Evolutionary conservation across 2,888 invertebrate genomes (phyloP).

Genomic region (Eumacrocentrus americanus): DNA sequence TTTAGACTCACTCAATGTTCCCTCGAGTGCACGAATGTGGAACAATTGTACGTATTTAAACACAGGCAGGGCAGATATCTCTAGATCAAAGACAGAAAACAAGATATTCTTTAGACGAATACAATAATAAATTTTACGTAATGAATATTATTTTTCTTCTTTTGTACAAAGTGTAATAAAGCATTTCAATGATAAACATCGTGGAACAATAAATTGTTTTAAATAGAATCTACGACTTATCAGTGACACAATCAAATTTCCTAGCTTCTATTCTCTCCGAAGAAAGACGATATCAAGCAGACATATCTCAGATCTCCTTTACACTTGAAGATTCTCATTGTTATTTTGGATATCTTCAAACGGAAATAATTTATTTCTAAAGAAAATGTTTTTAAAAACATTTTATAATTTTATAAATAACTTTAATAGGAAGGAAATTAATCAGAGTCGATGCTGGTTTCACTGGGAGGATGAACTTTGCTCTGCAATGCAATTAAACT

Average conservation of each 20-base stretch:
- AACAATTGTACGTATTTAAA: slow-evolving; percentile 55
- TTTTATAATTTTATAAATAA: neutral
- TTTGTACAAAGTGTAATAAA: too few species aligned
- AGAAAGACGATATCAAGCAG: neutral
- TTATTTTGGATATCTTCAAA: too few species aligned
- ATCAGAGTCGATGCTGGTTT: slow-evolving; percentile 15
- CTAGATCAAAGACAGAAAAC: neutral
- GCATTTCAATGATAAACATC: too few species aligned
- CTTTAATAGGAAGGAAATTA: slow-evolving; percentile 39
- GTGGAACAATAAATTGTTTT: too few species aligned
- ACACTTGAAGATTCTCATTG: too few species aligned
- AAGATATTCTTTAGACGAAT: slow-evolving; percentile 16
- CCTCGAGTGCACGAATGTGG: slow-evolving; percentile 64
- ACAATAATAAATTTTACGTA: neutral
- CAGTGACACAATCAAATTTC: slow-evolving; percentile 20
- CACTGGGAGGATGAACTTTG: slow-evolving; percentile 33
- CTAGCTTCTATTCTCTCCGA: neutral
- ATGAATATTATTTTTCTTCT: too few species aligned
- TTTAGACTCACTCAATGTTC: slow-evolving; percentile 72
- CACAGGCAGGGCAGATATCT: slow-evolving; percentile 1
- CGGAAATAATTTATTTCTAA: too few species aligned
- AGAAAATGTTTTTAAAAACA: neutral
- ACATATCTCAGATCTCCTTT: too few species aligned
- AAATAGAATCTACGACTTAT: slow-evolving; percentile 5
- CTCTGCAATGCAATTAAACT: slow-evolving; percentile 44